Conservation (phyloP, 2,888 invertebrate genomes). For the Platycheirus albimanus region DNA sequence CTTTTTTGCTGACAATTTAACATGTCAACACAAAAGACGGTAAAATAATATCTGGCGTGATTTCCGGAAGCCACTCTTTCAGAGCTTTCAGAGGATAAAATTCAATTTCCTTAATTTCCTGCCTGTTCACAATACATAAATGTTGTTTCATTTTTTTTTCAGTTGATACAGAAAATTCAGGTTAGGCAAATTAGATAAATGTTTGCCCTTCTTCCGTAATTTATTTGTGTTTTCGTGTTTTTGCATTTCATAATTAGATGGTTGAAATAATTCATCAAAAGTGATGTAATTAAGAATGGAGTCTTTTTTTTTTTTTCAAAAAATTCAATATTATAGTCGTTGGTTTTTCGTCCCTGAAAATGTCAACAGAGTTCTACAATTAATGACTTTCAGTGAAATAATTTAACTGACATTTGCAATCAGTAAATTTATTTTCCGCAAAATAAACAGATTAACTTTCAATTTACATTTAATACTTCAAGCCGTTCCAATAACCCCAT, state of each 20-base stretch:
- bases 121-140: background rate
- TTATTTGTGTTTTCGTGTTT: background rate
- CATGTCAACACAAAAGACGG: conserved; percentile 15
- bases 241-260: too few species aligned
- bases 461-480: conserved; percentile 20
- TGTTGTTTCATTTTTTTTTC: background rate
- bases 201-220: too few species aligned
- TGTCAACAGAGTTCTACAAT: conserved; percentile 15
- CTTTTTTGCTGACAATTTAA: conserved; percentile 12
- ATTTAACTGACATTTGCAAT: conserved; percentile 15
- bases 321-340: background rate
- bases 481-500: background rate
- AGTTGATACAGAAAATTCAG: background rate
- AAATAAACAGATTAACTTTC: conserved; percentile 40
- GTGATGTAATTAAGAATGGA: background rate
- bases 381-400: conserved; percentile 2
- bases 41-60: conserved; percentile 14
- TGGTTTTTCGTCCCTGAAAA: background rate
- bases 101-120: conserved; percentile 35
- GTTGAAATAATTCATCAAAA: background rate
- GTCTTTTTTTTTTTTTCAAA: background rate
- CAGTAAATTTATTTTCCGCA: conserved; percentile 10
- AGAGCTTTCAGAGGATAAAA: conserved; percentile 11
- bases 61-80: conserved; percentile 14
- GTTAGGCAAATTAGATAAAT: too few species aligned